phyloP scores from a whole-genome alignment of 2,888 invertebrate genomes.

The Ptychoptera contaminata region DNA sequence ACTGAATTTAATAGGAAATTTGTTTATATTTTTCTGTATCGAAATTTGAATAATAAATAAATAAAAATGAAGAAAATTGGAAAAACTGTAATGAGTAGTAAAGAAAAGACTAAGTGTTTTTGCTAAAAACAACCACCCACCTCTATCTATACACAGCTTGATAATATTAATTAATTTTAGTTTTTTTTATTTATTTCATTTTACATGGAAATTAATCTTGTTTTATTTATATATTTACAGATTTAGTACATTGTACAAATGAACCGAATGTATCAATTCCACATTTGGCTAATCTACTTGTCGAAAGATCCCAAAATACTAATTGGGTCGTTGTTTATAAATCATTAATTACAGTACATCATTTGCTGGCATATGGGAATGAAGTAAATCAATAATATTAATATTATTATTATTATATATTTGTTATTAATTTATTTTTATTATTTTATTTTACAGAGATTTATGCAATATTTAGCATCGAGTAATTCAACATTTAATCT shows the following conservation, averaged over 20 bases:
- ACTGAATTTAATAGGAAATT: too few relatives aligned
- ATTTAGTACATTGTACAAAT: slow-evolving; percentile 98
- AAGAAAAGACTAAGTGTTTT: too few relatives aligned
- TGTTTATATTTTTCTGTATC: too few relatives aligned
- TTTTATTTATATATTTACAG: slow-evolving; percentile 43
- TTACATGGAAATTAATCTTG: too few relatives aligned
- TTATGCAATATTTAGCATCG: slow-evolving; percentile 98
- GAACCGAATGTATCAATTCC: slow-evolving; percentile 99
- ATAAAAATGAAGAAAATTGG: too few relatives aligned
- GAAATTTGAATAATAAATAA: too few relatives aligned
- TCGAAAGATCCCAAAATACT: slow-evolving; percentile 93
- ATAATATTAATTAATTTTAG: too few relatives aligned
- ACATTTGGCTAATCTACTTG: slow-evolving; percentile 93
- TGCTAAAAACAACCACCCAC: too few relatives aligned
- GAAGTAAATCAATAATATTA: slow-evolving; percentile 51
- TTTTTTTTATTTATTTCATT: too few relatives aligned
- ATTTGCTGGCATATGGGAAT: slow-evolving; percentile 98
- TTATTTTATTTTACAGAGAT: slow-evolving; percentile 60
- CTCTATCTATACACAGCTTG: too few relatives aligned
- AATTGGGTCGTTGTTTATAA: slow-evolving; percentile 99
- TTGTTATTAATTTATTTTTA: slow-evolving; percentile 3
- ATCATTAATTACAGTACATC: slow-evolving; percentile 93
- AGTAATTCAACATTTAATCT: slow-evolving; percentile 99
- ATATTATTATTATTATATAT: neutral
- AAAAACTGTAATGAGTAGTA: too few relatives aligned